A percentile compares a stretch with the other conserved stretches of the same genome.
Evolutionary conservation across 1,140 invertebrate genomes (phyloP).

Genomic region (Kradibia gibbosae): DNA sequence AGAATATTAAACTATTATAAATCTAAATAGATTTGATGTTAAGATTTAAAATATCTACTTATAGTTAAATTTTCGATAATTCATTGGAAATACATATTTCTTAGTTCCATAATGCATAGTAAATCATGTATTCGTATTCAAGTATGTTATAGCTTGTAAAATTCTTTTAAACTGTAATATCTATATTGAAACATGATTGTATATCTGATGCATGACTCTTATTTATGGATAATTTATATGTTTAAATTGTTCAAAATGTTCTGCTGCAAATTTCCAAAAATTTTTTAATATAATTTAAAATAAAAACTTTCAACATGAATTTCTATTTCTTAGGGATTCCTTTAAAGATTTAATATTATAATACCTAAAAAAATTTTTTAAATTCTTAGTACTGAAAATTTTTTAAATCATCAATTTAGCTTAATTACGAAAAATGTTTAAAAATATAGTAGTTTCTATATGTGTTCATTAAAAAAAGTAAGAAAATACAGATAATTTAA

Average conservation of each 20-base stretch:
- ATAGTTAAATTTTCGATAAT: background rate
- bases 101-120: background rate
- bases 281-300: background rate
- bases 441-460: too few species aligned
- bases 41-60: too few species aligned
- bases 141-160: background rate
- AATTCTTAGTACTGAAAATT: too few species aligned
- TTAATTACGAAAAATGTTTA: too few species aligned
- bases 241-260: background rate
- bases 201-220: background rate
- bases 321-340: too few species aligned
- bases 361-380: too few species aligned
- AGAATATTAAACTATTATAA: too few species aligned
- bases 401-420: too few species aligned
- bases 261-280: background rate
- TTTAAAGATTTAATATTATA: too few species aligned
- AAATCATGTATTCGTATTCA: background rate
- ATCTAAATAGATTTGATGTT: too few species aligned
- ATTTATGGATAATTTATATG: background rate
- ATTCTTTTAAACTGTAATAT: slow-evolving; percentile 1
- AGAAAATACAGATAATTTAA: too few species aligned
- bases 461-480: too few species aligned
- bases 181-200: background rate
- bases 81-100: background rate
- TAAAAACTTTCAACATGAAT: background rate